phyloP scores from a whole-genome alignment of 2,797 vertebrate species.

The Malacoctenus gilli region DNA sequence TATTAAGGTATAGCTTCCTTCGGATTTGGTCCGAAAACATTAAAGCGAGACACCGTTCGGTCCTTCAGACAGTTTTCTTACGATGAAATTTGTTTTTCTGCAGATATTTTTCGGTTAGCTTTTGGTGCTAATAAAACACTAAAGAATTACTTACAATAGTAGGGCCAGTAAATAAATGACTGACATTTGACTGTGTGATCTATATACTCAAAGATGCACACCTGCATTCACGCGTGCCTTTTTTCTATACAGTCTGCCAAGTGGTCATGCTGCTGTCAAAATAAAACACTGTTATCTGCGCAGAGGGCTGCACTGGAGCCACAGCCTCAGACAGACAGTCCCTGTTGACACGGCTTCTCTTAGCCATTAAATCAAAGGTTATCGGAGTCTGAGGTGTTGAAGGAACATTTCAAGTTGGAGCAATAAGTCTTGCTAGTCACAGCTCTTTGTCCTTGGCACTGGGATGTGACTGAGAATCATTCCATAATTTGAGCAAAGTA shows the following conservation, averaged over 20 bases:
- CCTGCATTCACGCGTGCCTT: too few relatives aligned
- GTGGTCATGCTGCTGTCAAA: conserved; percentile 28
- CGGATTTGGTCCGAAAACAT: neutral
- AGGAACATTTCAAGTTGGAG: conserved; percentile 27
- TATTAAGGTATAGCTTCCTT: conserved; percentile 19
- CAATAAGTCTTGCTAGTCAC: conserved; percentile 22
- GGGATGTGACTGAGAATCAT: conserved; percentile 20
- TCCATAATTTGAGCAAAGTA: conserved; percentile 18
- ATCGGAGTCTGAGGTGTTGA: conserved; percentile 44
- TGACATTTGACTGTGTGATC: too few relatives aligned
- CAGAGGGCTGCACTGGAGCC: conserved; percentile 22
- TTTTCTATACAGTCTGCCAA: conserved; percentile 2
- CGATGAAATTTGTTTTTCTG: too few relatives aligned
- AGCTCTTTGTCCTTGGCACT: conserved; percentile 25
- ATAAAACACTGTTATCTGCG: conserved; percentile 44
- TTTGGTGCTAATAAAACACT: too few relatives aligned
- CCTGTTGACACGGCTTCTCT: conserved; percentile 31
- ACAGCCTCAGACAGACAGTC: conserved; percentile 16
- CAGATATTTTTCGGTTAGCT: too few relatives aligned
- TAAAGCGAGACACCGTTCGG: neutral
- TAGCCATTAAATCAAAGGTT: conserved; percentile 65
- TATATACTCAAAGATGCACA: too few relatives aligned
- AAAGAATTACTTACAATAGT: too few relatives aligned
- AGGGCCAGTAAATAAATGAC: too few relatives aligned
- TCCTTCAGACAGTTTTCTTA: too few relatives aligned